Conservation (phyloP, 2,888 invertebrate genomes). For the Drosophila barbarae region DNA sequence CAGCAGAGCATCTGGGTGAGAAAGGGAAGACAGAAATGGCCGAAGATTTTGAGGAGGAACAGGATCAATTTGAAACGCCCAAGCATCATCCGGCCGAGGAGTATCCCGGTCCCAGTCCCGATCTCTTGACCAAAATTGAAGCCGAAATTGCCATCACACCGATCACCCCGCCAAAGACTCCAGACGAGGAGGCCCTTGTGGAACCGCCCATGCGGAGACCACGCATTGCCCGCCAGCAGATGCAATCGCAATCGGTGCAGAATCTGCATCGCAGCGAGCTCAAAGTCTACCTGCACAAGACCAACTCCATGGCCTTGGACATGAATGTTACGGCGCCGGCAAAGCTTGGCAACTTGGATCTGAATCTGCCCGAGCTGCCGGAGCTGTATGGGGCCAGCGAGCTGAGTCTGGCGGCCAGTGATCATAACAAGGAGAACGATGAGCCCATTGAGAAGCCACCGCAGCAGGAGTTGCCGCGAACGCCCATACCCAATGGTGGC, state of each 20-base stretch:
- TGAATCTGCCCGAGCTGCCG: slow-evolving; percentile 67
- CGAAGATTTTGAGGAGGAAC: slow-evolving; percentile 7
- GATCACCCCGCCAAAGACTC: slow-evolving; percentile 3
- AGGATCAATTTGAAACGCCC: slow-evolving; percentile 13
- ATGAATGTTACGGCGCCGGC: slow-evolving; percentile 63
- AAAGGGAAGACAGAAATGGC: not conserved
- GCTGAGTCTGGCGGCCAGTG: slow-evolving; percentile 59
- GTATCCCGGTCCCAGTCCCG: not conserved
- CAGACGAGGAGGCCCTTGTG: slow-evolving; percentile 3
- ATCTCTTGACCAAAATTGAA: not conserved
- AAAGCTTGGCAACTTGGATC: slow-evolving; percentile 47
- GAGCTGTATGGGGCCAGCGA: slow-evolving; percentile 68
- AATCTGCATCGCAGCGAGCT: slow-evolving; percentile 78
- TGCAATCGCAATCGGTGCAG: slow-evolving; percentile 76
- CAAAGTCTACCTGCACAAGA: slow-evolving; percentile 75
- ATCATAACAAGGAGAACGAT: slow-evolving; percentile 74
- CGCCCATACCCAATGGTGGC: slow-evolving; percentile 30
- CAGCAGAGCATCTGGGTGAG: not conserved
- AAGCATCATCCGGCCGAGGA: slow-evolving; percentile 11
- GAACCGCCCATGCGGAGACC: slow-evolving; percentile 41
- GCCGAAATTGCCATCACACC: not conserved
- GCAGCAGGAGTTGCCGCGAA: not conserved
- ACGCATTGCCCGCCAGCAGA: slow-evolving; percentile 59
- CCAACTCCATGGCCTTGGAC: slow-evolving; percentile 75
- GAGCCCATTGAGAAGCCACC: slow-evolving; percentile 30